Base-by-base conservation (phyloP, 2,888 invertebrate species). In the Eilema caniola region DNA sequence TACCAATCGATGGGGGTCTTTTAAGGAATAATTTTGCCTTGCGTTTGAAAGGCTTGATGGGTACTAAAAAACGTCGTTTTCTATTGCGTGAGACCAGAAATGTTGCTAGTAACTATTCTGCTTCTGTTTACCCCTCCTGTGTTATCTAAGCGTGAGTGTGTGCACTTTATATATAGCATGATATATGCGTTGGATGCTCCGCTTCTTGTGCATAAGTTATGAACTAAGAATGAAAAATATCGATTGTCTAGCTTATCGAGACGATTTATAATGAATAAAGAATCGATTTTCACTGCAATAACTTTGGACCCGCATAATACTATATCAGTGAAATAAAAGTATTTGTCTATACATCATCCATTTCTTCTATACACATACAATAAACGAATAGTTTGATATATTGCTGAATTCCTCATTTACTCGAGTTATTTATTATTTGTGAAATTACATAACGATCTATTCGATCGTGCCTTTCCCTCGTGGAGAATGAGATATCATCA, bases 401-500 rank as follows among this genome's bases (percentile, higher is more conserved):
- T 53, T 53, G 53, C 53, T 53, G 53, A 53, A 53, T 53, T 53
- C n/a, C n/a, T 53, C 53, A 53, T 53, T 53, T 10, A 53, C n/a
- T 53, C n/a, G 53, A 53, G 53, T n/a, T 53, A 53, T 53, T n/a
- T 53, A n/a, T 53, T 53, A 53, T 53, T n/a, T 53, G n/a, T n/a
- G n/a, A 53, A 53, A 53, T n/a, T 53, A 53, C n/a, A 53, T 53
- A 10, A 53, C 53, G n/a, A 53, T 16, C 20, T 47, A 47, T 47
- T 47, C 16, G 20, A 47, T 7, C 47, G 20, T 47, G 47, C 16
- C 47, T 47, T 53, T 53, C 20, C n/a, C 53, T 53, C 53, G n/a
- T 53, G 53, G 47, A 47, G 16, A 47, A 47, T 47, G 3, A 16
- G 47, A 20, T 47, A 20, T 47, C 20, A 47, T 47, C 20, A 7